phyloP scores from a whole-genome alignment of 1,140 invertebrate species.

The Halictus rubicundus region DNA sequence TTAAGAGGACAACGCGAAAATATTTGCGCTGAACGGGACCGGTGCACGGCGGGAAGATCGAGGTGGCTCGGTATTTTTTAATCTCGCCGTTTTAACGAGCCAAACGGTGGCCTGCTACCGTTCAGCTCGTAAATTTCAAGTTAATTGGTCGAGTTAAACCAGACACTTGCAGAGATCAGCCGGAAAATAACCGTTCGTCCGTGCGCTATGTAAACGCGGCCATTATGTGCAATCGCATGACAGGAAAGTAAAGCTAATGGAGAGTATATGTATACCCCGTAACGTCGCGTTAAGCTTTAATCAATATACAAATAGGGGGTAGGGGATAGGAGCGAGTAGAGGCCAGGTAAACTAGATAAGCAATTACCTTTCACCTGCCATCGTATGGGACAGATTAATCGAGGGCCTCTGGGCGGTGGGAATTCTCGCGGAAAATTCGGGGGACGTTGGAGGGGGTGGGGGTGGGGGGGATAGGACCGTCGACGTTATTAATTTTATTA shows the following conservation, averaged over 20 bases:
- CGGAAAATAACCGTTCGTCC: neutral
- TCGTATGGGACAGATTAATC: conserved; percentile 16
- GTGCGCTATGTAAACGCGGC: conserved; percentile 10
- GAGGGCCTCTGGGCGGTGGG: neutral
- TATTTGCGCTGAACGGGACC: no score
- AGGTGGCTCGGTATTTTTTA: conserved; percentile 1
- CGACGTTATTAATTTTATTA: conserved; percentile 16
- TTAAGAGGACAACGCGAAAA: no score
- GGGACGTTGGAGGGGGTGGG: neutral
- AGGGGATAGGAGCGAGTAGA: neutral
- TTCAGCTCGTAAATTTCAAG: conserved; percentile 10
- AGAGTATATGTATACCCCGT: neutral
- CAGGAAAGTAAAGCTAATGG: conserved; percentile 30
- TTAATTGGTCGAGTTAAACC: conserved; percentile 25
- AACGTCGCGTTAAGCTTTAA: conserved; percentile 48
- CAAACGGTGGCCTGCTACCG: neutral
- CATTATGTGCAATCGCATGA: conserved; percentile 32
- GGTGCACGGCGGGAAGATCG: no score
- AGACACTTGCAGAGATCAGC: neutral
- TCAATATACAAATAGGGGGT: conserved; percentile 40
- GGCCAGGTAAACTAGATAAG: conserved; percentile 23
- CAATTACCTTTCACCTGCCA: conserved; percentile 27
- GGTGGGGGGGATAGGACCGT: no score
- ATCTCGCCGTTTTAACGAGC: neutral
- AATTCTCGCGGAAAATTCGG: conserved; percentile 33